Conservation (phyloP, 1,140 invertebrate genomes). For the Aplysia californica region DNA sequence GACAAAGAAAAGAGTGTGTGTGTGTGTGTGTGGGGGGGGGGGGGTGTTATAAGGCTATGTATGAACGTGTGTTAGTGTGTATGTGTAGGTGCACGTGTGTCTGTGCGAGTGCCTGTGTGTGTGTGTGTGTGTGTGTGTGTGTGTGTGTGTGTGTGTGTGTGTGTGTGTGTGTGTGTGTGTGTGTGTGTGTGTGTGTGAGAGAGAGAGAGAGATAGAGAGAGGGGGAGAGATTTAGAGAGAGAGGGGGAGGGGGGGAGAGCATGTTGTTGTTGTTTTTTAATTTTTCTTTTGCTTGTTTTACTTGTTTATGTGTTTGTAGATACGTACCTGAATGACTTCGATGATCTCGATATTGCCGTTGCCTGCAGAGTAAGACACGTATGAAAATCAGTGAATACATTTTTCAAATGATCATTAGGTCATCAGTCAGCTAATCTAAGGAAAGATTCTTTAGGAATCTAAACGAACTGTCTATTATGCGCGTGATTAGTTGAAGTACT, state of each 20-base stretch:
- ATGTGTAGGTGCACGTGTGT: not conserved
- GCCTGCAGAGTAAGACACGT: no score
- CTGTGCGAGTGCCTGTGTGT: conserved; percentile 13
- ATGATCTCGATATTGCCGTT: not conserved
- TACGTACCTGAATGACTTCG: not conserved
- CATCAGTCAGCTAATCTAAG: no score
- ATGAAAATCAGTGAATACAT: no score
- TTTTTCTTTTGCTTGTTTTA: no score
- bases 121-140: conserved; percentile 13
- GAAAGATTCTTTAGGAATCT: no score
- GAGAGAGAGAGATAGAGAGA: no score
- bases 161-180: not conserved
- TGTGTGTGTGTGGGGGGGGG: not conserved
- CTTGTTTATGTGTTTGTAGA: conserved; percentile 1
- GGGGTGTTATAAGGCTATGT: not conserved
- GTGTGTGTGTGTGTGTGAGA: no score
- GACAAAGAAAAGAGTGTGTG: not conserved
- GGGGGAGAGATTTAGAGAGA: no score
- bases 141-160: conserved; percentile 3
- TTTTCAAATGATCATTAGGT: no score
- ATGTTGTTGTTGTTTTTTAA: not conserved
- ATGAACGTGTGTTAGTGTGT: not conserved
- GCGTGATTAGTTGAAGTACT: no score
- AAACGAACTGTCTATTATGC: no score
- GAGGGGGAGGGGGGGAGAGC: no score